These are phyloP conservation scores for Sarcophilus harrisii DNA, from an alignment of 2,797 vertebrate genomes.

Conservation along the genomic window DNA sequence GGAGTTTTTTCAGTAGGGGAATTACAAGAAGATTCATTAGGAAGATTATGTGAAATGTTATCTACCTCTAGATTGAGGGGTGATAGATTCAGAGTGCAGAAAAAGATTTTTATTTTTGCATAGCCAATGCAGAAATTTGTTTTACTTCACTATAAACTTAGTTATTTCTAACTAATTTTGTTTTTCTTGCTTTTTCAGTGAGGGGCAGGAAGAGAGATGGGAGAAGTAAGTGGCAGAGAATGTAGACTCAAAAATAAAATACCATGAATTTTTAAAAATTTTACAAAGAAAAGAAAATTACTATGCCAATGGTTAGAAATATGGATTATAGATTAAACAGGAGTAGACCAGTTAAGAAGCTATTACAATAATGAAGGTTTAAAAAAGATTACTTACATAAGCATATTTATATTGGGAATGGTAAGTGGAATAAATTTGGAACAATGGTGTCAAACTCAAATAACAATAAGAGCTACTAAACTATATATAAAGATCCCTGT, in stretches of 20 bases:
- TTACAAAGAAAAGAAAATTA: neutral
- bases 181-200: neutral
- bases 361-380: neutral
- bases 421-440: neutral
- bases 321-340: neutral
- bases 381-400: neutral
- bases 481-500: neutral
- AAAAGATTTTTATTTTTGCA: neutral
- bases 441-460: neutral
- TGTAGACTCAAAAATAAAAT: neutral
- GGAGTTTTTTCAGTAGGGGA: neutral
- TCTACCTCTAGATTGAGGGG: neutral
- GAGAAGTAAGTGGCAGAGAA: neutral
- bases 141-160: neutral
- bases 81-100: neutral
- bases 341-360: neutral
- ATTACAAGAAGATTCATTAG: neutral
- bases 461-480: neutral
- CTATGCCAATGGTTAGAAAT: neutral
- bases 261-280: neutral
- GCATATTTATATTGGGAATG: neutral
- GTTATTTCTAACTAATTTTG: neutral
- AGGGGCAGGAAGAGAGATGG: no score
- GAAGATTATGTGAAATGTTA: neutral
- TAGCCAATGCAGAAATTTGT: neutral